These are phyloP conservation scores for Crossaster papposus DNA, from an alignment of 53 echinoderm and acorn worm genomes.

Conservation along the genomic window DNA sequence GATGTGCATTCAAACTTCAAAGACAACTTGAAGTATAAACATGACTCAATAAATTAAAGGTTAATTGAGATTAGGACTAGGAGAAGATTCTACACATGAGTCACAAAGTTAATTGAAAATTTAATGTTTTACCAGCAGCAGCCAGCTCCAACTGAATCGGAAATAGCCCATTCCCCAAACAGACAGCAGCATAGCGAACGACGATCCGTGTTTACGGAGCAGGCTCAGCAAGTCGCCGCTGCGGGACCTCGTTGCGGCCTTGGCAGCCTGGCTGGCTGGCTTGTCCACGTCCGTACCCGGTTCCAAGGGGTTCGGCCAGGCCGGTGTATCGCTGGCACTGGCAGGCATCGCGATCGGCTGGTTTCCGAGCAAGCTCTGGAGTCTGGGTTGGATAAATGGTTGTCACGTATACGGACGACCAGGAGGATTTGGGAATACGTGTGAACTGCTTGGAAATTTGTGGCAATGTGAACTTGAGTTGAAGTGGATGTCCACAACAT, in stretches of 20 bases:
- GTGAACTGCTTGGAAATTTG: no score
- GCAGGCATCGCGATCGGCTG: not conserved
- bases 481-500: no score
- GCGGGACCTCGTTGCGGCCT: not conserved
- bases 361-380: not conserved
- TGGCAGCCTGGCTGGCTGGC: not conserved
- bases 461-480: no score
- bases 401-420: no score
- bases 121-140: constrained; percentile 69
- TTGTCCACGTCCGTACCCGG: constrained; percentile 40
- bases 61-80: no score
- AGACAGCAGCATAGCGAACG: constrained; percentile 69
- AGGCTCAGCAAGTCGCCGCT: constrained; percentile 52
- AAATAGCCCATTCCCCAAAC: constrained; percentile 90
- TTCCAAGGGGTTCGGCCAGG: constrained; percentile 40
- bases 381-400: no score
- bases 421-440: no score
- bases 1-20: no score
- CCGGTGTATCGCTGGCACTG: constrained; percentile 3
- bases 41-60: no score
- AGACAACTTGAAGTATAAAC: no score
- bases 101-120: not conserved
- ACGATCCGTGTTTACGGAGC: constrained; percentile 71
- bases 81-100: no score
- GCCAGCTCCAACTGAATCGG: constrained; percentile 85